Percentiles rank a stretch among this genome's conserved stretches.
Evolutionary conservation across 2,797 vertebrate species (phyloP).

Genomic region (Megalops cyprinoides): DNA sequence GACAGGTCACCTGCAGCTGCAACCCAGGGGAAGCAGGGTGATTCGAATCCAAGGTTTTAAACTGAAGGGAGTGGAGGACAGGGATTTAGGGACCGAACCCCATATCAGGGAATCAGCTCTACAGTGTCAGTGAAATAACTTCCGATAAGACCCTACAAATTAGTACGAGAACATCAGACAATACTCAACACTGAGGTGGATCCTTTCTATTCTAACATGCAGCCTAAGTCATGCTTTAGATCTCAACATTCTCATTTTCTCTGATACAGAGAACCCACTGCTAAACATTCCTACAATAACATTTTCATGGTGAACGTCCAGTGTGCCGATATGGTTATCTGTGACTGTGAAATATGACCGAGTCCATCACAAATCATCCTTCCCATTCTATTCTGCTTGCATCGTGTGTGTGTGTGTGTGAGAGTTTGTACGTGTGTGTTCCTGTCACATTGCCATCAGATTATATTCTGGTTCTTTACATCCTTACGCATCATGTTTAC

Average conservation of each 20-base stretch:
- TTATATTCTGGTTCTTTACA: background rate
- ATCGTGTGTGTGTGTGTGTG: constrained; percentile 4
- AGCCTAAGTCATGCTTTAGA: background rate
- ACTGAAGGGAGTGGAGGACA: too few species aligned
- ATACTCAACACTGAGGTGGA: background rate
- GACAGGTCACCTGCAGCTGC: background rate
- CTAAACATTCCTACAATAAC: background rate
- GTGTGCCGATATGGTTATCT: background rate
- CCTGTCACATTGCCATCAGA: background rate
- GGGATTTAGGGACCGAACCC: too few species aligned
- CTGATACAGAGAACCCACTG: too few species aligned
- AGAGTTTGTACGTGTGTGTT: constrained; percentile 30
- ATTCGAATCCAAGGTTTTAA: background rate
- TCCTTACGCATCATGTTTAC: background rate
- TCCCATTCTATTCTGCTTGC: background rate
- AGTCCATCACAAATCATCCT: background rate
- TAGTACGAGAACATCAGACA: too few species aligned
- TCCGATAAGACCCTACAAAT: too few species aligned
- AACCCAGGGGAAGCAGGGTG: background rate
- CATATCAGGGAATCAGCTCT: too few species aligned
- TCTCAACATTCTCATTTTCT: background rate
- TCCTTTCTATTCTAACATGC: background rate
- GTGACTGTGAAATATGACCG: too few species aligned
- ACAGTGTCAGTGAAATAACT: too few species aligned
- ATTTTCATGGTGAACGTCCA: background rate